phyloP scores from a whole-genome alignment of 2,888 invertebrate species.

The Anorthoa munda region DNA sequence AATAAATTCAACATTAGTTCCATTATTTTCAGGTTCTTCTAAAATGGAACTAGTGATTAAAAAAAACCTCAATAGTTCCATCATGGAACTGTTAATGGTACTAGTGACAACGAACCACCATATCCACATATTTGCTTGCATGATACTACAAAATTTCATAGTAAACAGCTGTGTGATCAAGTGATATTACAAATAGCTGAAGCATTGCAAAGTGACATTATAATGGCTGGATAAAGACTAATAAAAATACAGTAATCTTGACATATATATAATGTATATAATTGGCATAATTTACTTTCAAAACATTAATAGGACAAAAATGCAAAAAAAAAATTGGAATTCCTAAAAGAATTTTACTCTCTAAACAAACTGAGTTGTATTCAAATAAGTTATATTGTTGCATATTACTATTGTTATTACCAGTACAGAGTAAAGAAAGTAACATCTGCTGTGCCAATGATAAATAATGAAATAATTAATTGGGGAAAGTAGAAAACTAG shows the following conservation, averaged over 20 bases:
- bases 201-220: constrained; percentile 1
- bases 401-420: neutral
- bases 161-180: constrained; percentile 28
- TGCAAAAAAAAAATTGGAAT: neutral
- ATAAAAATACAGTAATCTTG: neutral
- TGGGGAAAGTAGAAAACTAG: constrained; percentile 31
- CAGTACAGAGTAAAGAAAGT: constrained; percentile 7
- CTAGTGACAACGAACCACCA: no score
- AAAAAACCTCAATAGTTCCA: no score
- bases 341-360: neutral
- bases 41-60: no score
- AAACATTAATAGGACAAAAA: neutral
- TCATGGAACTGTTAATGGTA: no score
- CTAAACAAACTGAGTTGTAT: constrained; percentile 7
- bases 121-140: constrained; percentile 5
- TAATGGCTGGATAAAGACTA: neutral
- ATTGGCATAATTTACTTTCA: constrained; percentile 1
- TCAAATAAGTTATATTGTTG: constrained; percentile 10
- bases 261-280: neutral
- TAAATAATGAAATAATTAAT: constrained; percentile 22
- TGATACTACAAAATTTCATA: constrained; percentile 17
- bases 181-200: neutral
- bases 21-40: no score
- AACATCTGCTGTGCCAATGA: constrained; percentile 8
- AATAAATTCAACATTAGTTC: no score